A percentile compares a stretch with the other conserved stretches of the same genome.
Evolutionary conservation across 92 coral and sea anemone species (phyloP).

Genomic region (Palythoa grandis): DNA sequence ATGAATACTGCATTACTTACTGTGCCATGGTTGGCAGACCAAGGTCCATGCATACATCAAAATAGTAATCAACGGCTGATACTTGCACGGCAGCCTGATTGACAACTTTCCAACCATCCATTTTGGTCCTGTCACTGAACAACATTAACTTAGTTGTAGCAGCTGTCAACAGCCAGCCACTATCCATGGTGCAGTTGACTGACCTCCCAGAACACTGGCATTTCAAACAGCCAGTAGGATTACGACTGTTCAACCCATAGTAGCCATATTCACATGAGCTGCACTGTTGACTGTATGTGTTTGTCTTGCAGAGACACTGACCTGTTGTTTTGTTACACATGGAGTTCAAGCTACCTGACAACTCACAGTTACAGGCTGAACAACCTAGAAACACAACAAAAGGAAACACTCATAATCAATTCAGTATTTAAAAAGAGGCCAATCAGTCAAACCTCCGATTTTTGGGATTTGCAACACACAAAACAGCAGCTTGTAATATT

Average conservation of each 20-base stretch:
- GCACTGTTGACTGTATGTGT: constrained; percentile 68
- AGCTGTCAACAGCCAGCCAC: constrained; percentile 60
- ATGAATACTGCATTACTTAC: background rate
- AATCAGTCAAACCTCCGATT: background rate
- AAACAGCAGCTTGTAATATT: too few species aligned
- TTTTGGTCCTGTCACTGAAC: background rate
- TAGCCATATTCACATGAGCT: constrained; percentile 70
- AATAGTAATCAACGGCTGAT: background rate
- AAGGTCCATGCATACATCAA: background rate
- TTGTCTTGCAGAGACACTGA: constrained; percentile 74
- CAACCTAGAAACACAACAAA: constrained; percentile 66
- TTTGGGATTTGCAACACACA: too few species aligned
- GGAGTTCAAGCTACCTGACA: constrained; percentile 67
- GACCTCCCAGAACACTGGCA: constrained; percentile 94
- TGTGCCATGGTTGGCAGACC: background rate
- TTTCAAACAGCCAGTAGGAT: constrained; percentile 84
- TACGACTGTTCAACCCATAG: constrained; percentile 76
- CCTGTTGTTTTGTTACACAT: constrained; percentile 85
- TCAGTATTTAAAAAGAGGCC: background rate
- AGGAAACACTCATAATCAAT: background rate
- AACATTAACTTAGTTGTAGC: constrained; percentile 35
- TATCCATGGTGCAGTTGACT: constrained; percentile 59
- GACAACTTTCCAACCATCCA: constrained; percentile 72
- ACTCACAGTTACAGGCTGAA: constrained; percentile 74
- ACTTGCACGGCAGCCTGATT: constrained; percentile 36